Evolutionary conservation across 2,888 invertebrate species (phyloP).

Genomic region (Orthosia gothica): DNA sequence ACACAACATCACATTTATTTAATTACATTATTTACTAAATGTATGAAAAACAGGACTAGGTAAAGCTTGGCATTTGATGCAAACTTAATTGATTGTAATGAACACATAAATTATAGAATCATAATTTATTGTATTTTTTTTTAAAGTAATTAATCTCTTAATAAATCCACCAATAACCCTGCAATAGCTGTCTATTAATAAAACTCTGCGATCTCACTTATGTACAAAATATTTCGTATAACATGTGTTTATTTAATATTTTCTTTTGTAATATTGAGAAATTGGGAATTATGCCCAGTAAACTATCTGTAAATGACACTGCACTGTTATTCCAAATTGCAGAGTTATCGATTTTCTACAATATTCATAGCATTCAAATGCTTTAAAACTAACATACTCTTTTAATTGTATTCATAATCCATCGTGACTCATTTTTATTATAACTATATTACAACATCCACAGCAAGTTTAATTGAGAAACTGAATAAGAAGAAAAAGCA

Average conservation of each 20-base stretch:
- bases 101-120: conserved; percentile 36
- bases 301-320: neutral
- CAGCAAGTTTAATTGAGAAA: neutral
- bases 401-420: conserved; percentile 75
- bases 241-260: neutral
- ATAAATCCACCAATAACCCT: conserved; percentile 2
- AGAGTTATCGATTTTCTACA: conserved; percentile 23
- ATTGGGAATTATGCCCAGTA: too few relatives aligned
- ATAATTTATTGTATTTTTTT: conserved; percentile 35
- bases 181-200: neutral
- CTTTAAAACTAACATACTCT: conserved; percentile 50
- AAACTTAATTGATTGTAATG: conserved; percentile 38
- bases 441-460: conserved; percentile 43
- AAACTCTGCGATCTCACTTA: conserved; percentile 6
- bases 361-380: conserved; percentile 30
- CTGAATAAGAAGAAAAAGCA: conserved; percentile 35
- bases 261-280: too few relatives aligned
- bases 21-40: conserved; percentile 36
- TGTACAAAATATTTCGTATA: neutral
- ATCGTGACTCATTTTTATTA: conserved; percentile 74
- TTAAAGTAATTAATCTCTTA: conserved; percentile 25
- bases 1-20: conserved; percentile 61
- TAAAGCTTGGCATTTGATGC: conserved; percentile 56
- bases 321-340: conserved; percentile 10
- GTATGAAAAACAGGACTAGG: conserved; percentile 60